Base-by-base conservation (phyloP, 2,888 invertebrate species). In the Caenorhabditis afra region DNA sequence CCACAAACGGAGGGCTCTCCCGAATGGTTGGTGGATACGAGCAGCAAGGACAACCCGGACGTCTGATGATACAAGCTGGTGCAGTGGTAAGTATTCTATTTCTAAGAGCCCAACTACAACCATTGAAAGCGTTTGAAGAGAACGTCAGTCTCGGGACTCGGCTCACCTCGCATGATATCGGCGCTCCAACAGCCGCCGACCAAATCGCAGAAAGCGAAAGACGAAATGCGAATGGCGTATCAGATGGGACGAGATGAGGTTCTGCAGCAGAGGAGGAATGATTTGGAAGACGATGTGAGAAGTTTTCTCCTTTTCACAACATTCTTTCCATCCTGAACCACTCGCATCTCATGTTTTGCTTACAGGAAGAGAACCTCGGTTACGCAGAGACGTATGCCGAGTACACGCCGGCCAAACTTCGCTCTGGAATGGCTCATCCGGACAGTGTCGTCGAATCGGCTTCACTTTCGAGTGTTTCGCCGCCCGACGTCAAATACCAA, bases 401-500 rank as follows among this genome's bases (percentile, higher is more conserved):
- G 90, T 99, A 99, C 91, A 96, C 96, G 95, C 99, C 99, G 0
- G 93, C 95, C 0, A 99, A 99, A 93, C 92, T 90, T 55, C 84
- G 88, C 29, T 90, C 89, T 5, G 99, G 99, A 12, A 94, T 94
- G 87, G 95, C 96, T 90, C 99, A 99, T 93, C 99, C 99, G 0
- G 99, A 99, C 92, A 95, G 96, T 0, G 98, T 99, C 7, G 99
- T 99, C 10, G 99, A 99, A 91, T 99, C 99, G 0, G 97, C 97
- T 10, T 97, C 98, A 0, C 92, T 99, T 52, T 96, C 97, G 0
- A 96, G 87, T 59, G 90, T 90, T 10, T 82, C 85, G 4, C 88
- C 90, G 1, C 90, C 90, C 8, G 89, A 90, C 37, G 85, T 90
- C 53, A 76, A 80, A 29, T 98, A 97, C 92, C 89, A 90, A 44